Percentiles rank a stretch among this genome's conserved stretches.
phyloP scores from a whole-genome alignment of 2,113 vertebrate species.

The Pavo muticus region DNA sequence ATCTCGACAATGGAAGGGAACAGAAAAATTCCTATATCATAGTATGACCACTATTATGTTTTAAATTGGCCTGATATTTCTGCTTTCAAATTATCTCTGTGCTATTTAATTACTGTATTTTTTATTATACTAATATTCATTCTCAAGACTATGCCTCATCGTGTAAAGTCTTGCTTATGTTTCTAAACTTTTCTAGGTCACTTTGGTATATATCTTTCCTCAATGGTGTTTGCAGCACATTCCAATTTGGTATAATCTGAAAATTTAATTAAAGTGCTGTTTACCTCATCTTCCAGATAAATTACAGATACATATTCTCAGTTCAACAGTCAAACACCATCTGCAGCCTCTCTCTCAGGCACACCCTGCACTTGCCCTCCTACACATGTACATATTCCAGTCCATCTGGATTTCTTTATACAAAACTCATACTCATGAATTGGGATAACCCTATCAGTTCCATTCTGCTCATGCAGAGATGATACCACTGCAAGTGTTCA shows the following conservation, averaged over 20 bases:
- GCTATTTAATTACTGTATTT: neutral
- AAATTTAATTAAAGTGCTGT: conserved; percentile 72
- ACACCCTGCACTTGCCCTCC: conserved; percentile 19
- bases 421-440: neutral
- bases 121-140: neutral
- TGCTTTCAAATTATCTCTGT: neutral
- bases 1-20: neutral
- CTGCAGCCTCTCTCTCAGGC: conserved; percentile 39
- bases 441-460: conserved; percentile 19
- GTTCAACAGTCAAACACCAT: conserved; percentile 73
- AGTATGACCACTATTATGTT: fast-evolving
- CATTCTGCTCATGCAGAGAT: neutral
- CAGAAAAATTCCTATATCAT: neutral
- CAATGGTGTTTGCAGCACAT: conserved; percentile 29
- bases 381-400: conserved; percentile 28
- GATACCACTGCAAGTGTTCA: neutral
- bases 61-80: neutral
- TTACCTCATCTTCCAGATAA: conserved; percentile 70
- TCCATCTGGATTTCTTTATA: conserved; percentile 60
- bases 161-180: neutral
- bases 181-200: conserved; percentile 60
- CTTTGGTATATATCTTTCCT: conserved; percentile 54
- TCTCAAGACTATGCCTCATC: neutral
- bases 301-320: conserved; percentile 70
- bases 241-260: conserved; percentile 63